A percentile compares a stretch with the other conserved stretches of the same genome.
phyloP scores from a whole-genome alignment of 2,888 invertebrate species.

The Drosophila picticornis region DNA sequence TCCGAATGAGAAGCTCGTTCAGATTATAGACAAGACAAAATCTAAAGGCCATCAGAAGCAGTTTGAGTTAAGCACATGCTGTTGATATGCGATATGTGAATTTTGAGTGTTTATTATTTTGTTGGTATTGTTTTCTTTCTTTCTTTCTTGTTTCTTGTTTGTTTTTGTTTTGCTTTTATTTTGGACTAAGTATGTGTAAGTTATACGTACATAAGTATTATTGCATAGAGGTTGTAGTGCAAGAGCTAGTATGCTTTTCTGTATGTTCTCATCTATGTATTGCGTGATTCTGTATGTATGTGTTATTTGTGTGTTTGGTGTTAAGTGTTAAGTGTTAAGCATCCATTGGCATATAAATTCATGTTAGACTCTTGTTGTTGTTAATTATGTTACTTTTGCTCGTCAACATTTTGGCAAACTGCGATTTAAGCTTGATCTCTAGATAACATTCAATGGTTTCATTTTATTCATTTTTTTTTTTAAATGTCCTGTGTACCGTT shows the following conservation, averaged over 20 bases:
- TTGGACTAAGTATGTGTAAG: slow-evolving; percentile 36
- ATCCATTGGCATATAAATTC: slow-evolving; percentile 52
- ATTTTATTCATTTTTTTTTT: slow-evolving; percentile 15
- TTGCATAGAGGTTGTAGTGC: slow-evolving; percentile 31
- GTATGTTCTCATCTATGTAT: slow-evolving; percentile 15
- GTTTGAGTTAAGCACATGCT: slow-evolving; percentile 32
- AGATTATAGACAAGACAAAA: slow-evolving; percentile 10
- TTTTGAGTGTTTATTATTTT: slow-evolving; percentile 32
- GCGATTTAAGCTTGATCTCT: slow-evolving; percentile 40
- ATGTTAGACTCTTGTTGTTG: slow-evolving; percentile 23
- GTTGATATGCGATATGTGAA: slow-evolving; percentile 60
- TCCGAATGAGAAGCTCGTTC: slow-evolving; percentile 45
- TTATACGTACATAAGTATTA: slow-evolving; percentile 36
- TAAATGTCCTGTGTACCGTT: slow-evolving; percentile 60
- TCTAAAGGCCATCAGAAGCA: slow-evolving; percentile 38
- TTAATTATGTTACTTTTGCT: slow-evolving; percentile 18
- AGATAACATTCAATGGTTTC: slow-evolving; percentile 41
- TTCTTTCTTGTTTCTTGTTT: background rate
- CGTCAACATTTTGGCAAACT: slow-evolving; percentile 30
- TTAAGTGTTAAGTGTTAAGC: slow-evolving; percentile 18
- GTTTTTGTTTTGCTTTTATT: slow-evolving; percentile 3
- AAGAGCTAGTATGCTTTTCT: slow-evolving; percentile 11
- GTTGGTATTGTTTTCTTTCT: background rate
- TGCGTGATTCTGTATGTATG: slow-evolving; percentile 1
- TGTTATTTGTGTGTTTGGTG: background rate